Base-by-base conservation (phyloP, 2,888 invertebrate species). In the Drosophila fungiperda region DNA sequence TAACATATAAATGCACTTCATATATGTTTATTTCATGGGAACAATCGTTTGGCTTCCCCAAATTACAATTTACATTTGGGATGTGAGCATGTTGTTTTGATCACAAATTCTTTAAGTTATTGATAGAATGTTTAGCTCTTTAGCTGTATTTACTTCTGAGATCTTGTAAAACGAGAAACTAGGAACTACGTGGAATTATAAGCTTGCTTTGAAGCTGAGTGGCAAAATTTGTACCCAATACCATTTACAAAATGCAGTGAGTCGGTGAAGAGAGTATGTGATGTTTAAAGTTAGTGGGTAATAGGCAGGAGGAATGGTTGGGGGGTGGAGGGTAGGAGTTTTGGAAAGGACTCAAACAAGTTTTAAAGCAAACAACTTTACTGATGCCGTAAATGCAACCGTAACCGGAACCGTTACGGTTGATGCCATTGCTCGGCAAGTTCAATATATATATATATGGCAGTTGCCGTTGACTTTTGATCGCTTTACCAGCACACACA, bases 381-480 rank as follows among this genome's bases (percentile, higher is more conserved):
- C 80, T 73, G 80, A 71, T 81, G 73, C 68, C 65, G 76, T 80
- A 72, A 78, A 67, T 68, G 79, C 78, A 80, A 78, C 82, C 79
- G 82, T 82, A 76, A 71, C 80, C 82, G 82, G 79, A 82, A 79
- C 82, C 79, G 80, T 78, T 82, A 78, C 80, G 80, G 62, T 76
- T 80, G 77, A 65, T 75, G 68, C 59, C 55, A 60, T 59, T 72
- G 64, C 74, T 73, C 45, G 65, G 69, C 75, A 78, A 81, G 78
- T 74, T 78, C 75, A 78, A 78, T 78, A 68, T 83, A 29, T 26
- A 26, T 26, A 26, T 29, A 73, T 83, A 80, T 73, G 83, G 78
- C 87, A 82, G 68, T 87, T 83, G 83, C 68, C 78, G 78, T 88
- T 87, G 84, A 88, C 89, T 89, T 86, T 89, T 89, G 87, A 84